Conservation (phyloP, 2,113 vertebrate genomes). For the Xenopus tropicalis region UCB_Xtro_10.0 CM004451.2:72679001-72679500, state of each 20-base stretch:
- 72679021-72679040: no score
- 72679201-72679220: neutral
- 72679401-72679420: neutral
- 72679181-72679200: constrained; percentile 5
- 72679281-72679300: no score
- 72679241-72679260: neutral
- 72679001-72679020: no score
- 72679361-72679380: no score
- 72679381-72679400: constrained; percentile 4
- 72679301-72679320: no score
- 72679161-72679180: neutral
- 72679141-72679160: neutral
- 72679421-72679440: constrained; percentile 32
- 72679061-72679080: no score
- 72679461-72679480: neutral
- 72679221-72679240: neutral
- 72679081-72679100: neutral
- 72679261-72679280: no score
- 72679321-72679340: no score
- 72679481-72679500: constrained; percentile 4
- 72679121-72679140: neutral
- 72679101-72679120: neutral
- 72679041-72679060: no score
- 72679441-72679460: neutral
- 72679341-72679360: no score